These are phyloP conservation scores for Drosophila incognita DNA, from an alignment of 2,888 invertebrate genomes.

Conservation along the genomic window DNA sequence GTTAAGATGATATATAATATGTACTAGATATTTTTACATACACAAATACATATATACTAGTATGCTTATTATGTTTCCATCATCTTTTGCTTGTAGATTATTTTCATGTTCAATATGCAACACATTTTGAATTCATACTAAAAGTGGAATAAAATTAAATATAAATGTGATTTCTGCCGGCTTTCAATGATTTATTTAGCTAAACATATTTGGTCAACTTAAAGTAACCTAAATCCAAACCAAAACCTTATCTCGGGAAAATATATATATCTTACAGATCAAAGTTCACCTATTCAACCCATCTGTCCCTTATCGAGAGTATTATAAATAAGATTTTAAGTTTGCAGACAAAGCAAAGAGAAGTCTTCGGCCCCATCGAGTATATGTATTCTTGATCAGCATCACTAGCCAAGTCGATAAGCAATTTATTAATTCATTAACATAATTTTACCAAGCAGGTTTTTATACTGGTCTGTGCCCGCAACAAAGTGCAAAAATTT, in stretches of 20 bases:
- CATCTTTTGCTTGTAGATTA: slow-evolving; percentile 57
- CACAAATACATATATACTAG: slow-evolving; percentile 28
- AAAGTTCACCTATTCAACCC: not conserved
- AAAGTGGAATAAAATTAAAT: slow-evolving; percentile 36
- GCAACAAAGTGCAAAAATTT: too few relatives aligned
- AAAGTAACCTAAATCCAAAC: not conserved
- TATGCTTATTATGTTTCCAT: slow-evolving; percentile 53
- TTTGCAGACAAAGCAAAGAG: too few relatives aligned
- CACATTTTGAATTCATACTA: slow-evolving; percentile 38
- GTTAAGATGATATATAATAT: slow-evolving; percentile 41
- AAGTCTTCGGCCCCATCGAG: not conserved
- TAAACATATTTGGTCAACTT: not conserved
- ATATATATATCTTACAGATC: too few relatives aligned
- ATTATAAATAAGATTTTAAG: not conserved
- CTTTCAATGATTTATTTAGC: not conserved
- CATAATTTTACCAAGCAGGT: not conserved
- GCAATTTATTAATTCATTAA: not conserved
- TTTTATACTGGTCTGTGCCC: too few relatives aligned
- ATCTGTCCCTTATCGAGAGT: not conserved
- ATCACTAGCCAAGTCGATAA: not conserved
- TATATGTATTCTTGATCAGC: not conserved
- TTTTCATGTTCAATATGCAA: slow-evolving; percentile 47
- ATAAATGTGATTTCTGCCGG: slow-evolving; percentile 2
- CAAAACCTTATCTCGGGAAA: not conserved
- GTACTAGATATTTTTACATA: slow-evolving; percentile 45